Evolutionary conservation across 2,113 vertebrate genomes (phyloP), one percentile per base, ranked within the genome.

Genomic region (Smithornis capensis): DNA sequence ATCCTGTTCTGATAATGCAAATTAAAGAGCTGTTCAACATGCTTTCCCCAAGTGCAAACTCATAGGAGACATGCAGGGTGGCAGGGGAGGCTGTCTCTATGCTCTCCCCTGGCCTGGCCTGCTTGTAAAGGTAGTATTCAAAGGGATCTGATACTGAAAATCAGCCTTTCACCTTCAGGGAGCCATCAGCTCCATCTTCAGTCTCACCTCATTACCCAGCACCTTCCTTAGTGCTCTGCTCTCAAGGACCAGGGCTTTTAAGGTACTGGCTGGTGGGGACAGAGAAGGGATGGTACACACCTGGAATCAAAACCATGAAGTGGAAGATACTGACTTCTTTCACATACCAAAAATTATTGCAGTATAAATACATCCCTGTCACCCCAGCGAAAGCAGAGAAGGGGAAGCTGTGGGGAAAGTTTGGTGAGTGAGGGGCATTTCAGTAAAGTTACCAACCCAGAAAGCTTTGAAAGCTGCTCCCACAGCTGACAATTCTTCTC

Each of bases 341-440:
- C 84, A 92, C 82, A 90, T 92, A 94, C 76, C 77, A 90, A 94
- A 96, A 94, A 71, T 97, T 97, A 98, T 97, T 98, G 98, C 97
- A 93, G 79, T 87, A 93, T 93, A 96, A 96, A 90, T 83, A 91
- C 81, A 90, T 65, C 75, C 35, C 70, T 44, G 81, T 90, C 50
- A 83, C 49, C 92, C 91, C 84, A 84, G 94, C 33, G 0, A 92
- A 90, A 94, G 83, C 78, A 93, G 42, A 89, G 90, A 89, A 83
- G 55, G 67, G 78, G 79, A 83, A 78, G 87, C 12, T 4, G 33
- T 49, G 44, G 92, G 78, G 83, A 93, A 78, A 84, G 83, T 29
- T 85, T 35, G 47, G 15, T 84, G 92, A 87, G 62, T 74, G 84
- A 92, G 71, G 81, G 83, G 50, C n/a, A 18, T 40, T 80, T 90